A percentile compares a stretch with the other conserved stretches of the same genome.
Conservation (phyloP, 2,113 vertebrate genomes). For the Odontophorus gujanensis region DNA sequence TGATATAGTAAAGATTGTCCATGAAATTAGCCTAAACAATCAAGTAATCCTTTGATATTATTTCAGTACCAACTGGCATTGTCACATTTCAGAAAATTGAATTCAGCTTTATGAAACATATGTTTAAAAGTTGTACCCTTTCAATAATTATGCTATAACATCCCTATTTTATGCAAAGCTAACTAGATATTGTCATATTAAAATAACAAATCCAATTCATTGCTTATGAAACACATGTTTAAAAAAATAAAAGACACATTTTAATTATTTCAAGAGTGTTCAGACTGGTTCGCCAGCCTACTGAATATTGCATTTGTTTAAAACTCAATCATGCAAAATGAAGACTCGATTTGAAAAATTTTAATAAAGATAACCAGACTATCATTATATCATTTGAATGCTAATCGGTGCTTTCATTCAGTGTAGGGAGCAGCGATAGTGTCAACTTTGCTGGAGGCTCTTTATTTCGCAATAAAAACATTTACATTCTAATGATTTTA, state of each 20-base stretch:
- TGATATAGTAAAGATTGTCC: background rate
- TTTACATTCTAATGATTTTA: slow-evolving; percentile 99
- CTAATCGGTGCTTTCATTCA: slow-evolving; percentile 97
- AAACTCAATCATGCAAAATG: slow-evolving; percentile 99
- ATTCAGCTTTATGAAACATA: slow-evolving; percentile 94
- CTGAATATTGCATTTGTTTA: slow-evolving; percentile 99
- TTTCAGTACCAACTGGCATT: slow-evolving; percentile 84
- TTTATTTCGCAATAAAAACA: slow-evolving; percentile 99
- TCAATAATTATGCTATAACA: slow-evolving; percentile 98
- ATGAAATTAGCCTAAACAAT: slow-evolving; percentile 70
- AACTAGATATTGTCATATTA: slow-evolving; percentile 97
- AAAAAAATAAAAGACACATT: slow-evolving; percentile 91
- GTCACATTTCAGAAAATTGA: slow-evolving; percentile 94
- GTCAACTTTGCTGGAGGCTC: slow-evolving; percentile 97
- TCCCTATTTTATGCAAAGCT: slow-evolving; percentile 94
- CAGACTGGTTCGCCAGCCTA: slow-evolving; percentile 85
- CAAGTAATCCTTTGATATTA: slow-evolving; percentile 79
- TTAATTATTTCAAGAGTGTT: slow-evolving; percentile 97
- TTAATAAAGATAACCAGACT: slow-evolving; percentile 99
- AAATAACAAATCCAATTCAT: slow-evolving; percentile 98
- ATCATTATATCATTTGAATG: slow-evolving; percentile 99
- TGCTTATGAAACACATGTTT: slow-evolving; percentile 99
- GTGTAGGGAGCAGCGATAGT: slow-evolving; percentile 87
- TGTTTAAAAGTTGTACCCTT: slow-evolving; percentile 98
- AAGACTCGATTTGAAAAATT: slow-evolving; percentile 99